A percentile compares a stretch with the other conserved stretches of the same genome.
Conservation (phyloP, 2,888 invertebrate genomes). For the Lepidocyrtinus sp. region DNA sequence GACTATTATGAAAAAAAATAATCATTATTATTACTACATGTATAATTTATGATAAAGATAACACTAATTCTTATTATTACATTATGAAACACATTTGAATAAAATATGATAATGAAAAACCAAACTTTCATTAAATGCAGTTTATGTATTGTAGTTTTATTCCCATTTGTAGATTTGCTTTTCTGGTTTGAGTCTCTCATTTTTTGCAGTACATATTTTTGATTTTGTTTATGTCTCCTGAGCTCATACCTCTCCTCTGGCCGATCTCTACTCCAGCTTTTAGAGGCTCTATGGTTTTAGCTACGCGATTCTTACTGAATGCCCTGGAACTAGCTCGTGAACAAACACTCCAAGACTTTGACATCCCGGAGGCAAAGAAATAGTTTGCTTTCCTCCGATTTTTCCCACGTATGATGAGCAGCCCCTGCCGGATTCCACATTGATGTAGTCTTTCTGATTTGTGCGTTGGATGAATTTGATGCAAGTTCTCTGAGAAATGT, state of each 20-base stretch:
- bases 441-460: slow-evolving; percentile 29
- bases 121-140: too few relatives aligned
- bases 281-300: slow-evolving; percentile 8
- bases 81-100: too few relatives aligned
- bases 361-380: slow-evolving; percentile 25
- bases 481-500: slow-evolving; percentile 23
- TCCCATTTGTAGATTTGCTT: too few relatives aligned
- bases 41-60: too few relatives aligned
- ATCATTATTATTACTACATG: too few relatives aligned
- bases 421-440: background rate
- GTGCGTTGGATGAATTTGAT: slow-evolving; percentile 20
- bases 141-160: too few relatives aligned
- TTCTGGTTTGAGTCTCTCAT: too few relatives aligned
- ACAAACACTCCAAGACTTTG: slow-evolving; percentile 26
- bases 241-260: slow-evolving; percentile 32
- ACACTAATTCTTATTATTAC: too few relatives aligned
- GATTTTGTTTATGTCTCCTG: slow-evolving; percentile 12
- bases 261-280: background rate
- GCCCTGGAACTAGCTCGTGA: slow-evolving; percentile 35
- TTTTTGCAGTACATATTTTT: slow-evolving; percentile 44
- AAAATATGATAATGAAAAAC: too few relatives aligned
- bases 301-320: slow-evolving; percentile 7
- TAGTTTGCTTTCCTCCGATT: slow-evolving; percentile 27
- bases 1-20: too few relatives aligned
- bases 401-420: slow-evolving; percentile 45